Base-by-base conservation (phyloP, 1,140 invertebrate species). In the Drosophila sp. region DNA sequence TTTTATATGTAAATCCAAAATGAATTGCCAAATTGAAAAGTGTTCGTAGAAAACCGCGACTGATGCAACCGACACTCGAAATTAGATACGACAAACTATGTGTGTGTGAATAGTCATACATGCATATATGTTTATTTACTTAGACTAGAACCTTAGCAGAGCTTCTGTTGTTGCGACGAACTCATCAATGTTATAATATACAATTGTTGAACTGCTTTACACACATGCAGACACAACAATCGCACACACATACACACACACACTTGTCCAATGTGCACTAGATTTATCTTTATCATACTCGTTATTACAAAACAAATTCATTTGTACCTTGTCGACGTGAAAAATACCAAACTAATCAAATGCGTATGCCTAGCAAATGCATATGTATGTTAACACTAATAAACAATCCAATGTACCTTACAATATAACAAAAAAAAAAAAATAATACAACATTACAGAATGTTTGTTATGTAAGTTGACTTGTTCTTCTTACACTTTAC, bases 341-440 rank as follows among this genome's bases (percentile, higher is more conserved):
- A 27, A 61, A 4, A 34, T 48, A 61, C 57, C 43, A 51, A 63
- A 63, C 59, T 64, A 64, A 64, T 64, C 61, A 64, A 7, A 53
- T 64, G 48, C 48, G 8, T 64, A 53, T 64, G 48, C 59, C 43
- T 27, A 27, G 41, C 32, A 70, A 21, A 53, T 54, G 45, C 32
- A 63, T 64, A 45, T 32, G 45, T 46, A 36, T 56, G 78, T 70
- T 72, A 61, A 83, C 63, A 86, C 81, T 80, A 73, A 66, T 72
- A 73, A 83, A 84, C 81, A 84, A 77, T 86, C 80, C 77, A 86
- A 83, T 80, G 80, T 84, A 84, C 81, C 80, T 83, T 76, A 80
- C 58, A 67, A 80, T 64, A 62, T 59, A 73, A 73, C n/a, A 72
- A 27, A 56, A 69, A 32, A 65, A 53, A 53, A 25, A 43, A 14